These are phyloP conservation scores for Bos javanicus DNA, from an alignment of 2,113 vertebrate genomes.

Conservation along the genomic window DNA sequence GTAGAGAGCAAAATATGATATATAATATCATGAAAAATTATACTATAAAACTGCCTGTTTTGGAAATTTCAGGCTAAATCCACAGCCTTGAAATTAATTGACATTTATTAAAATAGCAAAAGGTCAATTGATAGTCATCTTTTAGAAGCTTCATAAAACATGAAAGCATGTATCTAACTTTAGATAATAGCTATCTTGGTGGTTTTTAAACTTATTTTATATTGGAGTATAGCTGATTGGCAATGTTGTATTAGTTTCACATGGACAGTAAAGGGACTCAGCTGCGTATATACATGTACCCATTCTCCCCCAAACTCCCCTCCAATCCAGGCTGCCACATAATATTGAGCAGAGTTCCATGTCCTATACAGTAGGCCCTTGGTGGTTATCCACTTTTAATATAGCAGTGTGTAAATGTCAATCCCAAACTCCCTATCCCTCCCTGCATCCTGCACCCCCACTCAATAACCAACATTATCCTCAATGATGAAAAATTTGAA, in stretches of 20 bases:
- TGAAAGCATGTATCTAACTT: neutral
- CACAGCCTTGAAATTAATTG: neutral
- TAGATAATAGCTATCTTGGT: neutral
- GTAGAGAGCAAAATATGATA: neutral
- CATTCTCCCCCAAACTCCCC: neutral
- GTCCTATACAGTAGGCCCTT: neutral
- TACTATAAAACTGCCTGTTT: neutral
- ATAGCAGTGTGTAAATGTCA: neutral
- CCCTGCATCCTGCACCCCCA: rapidly evolving
- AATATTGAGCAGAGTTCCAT: neutral
- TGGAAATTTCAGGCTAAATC: neutral
- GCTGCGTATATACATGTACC: neutral
- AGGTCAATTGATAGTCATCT: neutral
- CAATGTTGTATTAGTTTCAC: neutral
- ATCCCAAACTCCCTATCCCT: neutral
- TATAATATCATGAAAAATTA: neutral
- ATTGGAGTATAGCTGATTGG: neutral
- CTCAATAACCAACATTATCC: neutral
- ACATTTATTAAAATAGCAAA: neutral
- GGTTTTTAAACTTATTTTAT: neutral
- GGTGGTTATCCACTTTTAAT: neutral
- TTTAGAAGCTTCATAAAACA: neutral
- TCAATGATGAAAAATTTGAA: neutral
- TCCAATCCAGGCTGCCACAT: neutral
- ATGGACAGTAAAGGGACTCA: neutral